Evolutionary conservation across 2,888 invertebrate species (phyloP).

Genomic region (Cheilosia vernalis): DNA sequence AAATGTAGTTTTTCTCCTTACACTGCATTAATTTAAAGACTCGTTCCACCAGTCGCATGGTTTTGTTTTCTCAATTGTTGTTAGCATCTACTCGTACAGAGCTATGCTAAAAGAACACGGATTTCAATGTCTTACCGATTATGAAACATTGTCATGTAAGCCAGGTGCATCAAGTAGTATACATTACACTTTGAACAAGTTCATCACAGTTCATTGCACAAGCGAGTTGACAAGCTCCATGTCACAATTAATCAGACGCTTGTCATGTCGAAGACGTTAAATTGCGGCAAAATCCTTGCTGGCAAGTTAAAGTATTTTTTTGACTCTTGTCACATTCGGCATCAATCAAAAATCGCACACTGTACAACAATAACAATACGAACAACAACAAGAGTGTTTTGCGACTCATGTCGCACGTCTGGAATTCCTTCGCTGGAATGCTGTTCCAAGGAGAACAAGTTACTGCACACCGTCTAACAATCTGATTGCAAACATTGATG

Average conservation of each 20-base stretch:
- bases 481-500: constrained; percentile 58
- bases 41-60: neutral
- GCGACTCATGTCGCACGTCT: constrained; percentile 65
- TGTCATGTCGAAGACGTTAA: constrained; percentile 34
- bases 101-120: neutral
- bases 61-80: neutral
- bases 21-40: neutral
- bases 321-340: constrained; percentile 41
- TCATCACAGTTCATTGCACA: constrained; percentile 57
- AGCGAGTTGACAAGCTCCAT: constrained; percentile 53
- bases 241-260: constrained; percentile 68
- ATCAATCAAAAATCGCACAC: constrained; percentile 56
- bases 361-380: constrained; percentile 44
- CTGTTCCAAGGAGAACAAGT: constrained; percentile 70
- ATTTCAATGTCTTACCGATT: constrained; percentile 2
- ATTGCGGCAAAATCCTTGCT: constrained; percentile 40
- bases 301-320: constrained; percentile 23
- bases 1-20: neutral
- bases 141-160: constrained; percentile 27
- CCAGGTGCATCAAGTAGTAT: constrained; percentile 8
- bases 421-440: constrained; percentile 65
- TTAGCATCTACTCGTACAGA: no score
- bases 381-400: constrained; percentile 54
- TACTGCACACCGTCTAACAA: constrained; percentile 46
- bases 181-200: constrained; percentile 38